phyloP scores from a whole-genome alignment of 2,888 invertebrate species.

The Trichogramma dendrolimi region DNA sequence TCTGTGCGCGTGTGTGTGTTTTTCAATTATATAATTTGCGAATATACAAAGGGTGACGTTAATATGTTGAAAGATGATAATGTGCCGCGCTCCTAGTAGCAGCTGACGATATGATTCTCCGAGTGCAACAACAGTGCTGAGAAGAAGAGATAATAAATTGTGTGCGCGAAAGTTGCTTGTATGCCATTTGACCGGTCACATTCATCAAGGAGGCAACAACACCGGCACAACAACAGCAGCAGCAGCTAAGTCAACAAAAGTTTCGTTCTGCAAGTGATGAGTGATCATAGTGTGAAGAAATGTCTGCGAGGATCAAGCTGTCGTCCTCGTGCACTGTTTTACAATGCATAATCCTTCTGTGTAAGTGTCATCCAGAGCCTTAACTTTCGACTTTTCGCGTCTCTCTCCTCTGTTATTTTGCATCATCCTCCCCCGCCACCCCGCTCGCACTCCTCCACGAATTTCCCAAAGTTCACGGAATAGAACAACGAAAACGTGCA shows the following conservation, averaged over 20 bases:
- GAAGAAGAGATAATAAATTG: neutral
- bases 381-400: neutral
- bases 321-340: constrained; percentile 18
- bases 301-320: constrained; percentile 23
- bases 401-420: no score
- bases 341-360: constrained; percentile 23
- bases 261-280: constrained; percentile 26
- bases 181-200: no score
- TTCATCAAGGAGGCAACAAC: no score
- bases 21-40: no score
- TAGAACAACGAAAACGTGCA: no score
- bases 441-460: no score
- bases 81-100: neutral
- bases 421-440: no score
- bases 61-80: no score
- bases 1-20: no score
- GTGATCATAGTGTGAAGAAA: constrained; percentile 21
- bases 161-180: neutral
- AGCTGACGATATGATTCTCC: neutral
- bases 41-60: no score
- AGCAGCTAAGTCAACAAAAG: neutral
- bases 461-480: no score
- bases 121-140: neutral
- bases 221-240: neutral
- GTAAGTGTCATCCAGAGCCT: constrained; percentile 19